Evolutionary conservation across 2,888 invertebrate genomes (phyloP).

Genomic region (Netelia fuscicornis): DNA sequence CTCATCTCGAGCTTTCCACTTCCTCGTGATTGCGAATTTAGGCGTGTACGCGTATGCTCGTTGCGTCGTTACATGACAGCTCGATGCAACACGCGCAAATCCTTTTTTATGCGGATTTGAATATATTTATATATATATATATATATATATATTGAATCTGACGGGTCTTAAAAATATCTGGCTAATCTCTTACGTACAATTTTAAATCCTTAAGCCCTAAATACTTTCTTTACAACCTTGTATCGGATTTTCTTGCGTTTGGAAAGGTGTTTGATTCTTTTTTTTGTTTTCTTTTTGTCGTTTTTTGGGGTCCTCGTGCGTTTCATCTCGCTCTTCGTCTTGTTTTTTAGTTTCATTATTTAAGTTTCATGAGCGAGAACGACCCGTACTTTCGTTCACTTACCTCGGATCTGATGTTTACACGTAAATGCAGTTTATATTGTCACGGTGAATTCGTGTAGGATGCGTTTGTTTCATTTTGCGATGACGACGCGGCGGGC

Average conservation of each 20-base stretch:
- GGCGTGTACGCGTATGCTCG: conserved; percentile 1
- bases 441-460: not conserved
- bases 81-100: not conserved
- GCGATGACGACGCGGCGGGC: not conserved
- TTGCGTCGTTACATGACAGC: not conserved
- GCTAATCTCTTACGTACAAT: conserved; percentile 77
- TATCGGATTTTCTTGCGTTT: conserved; percentile 74
- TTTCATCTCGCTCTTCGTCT: not conserved
- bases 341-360: conserved; percentile 36
- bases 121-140: conserved; percentile 69
- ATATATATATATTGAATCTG: conserved; percentile 78
- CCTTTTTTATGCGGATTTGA: not conserved
- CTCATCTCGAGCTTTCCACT: not conserved
- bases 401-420: not conserved
- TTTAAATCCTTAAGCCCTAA: conserved; percentile 79
- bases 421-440: not conserved
- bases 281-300: conserved; percentile 17
- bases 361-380: not conserved
- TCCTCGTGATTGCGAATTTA: conserved; percentile 2
- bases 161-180: conserved; percentile 83
- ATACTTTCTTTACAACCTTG: conserved; percentile 84
- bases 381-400: not conserved
- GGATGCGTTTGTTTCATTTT: not conserved
- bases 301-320: conserved; percentile 1
- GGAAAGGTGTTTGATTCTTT: conserved; percentile 9